These are phyloP conservation scores for Lobophora halterata DNA, from an alignment of 2,888 invertebrate species.

Conservation along the genomic window DNA sequence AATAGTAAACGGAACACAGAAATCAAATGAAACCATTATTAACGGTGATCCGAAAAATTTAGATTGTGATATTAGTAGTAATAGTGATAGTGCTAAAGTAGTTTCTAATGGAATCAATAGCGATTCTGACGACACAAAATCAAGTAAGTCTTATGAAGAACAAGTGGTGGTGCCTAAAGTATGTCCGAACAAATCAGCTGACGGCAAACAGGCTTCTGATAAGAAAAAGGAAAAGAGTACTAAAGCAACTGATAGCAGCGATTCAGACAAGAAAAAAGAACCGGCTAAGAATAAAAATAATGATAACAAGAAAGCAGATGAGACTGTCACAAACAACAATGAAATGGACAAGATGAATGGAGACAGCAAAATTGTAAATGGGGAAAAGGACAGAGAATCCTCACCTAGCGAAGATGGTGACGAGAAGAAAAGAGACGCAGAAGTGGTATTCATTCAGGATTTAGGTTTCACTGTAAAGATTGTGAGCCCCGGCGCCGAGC, in stretches of 20 bases:
- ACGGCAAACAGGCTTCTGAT: constrained; percentile 50
- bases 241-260: constrained; percentile 52
- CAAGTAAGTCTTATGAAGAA: constrained; percentile 63
- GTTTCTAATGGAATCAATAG: constrained; percentile 73
- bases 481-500: constrained; percentile 93
- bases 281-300: constrained; percentile 42
- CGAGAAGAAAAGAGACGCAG: constrained; percentile 84
- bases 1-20: constrained; percentile 67
- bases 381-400: constrained; percentile 68
- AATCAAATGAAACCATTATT: constrained; percentile 51
- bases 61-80: constrained; percentile 79
- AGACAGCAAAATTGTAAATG: constrained; percentile 59
- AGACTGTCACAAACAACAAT: constrained; percentile 41
- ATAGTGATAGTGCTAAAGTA: constrained; percentile 74
- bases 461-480: constrained; percentile 97
- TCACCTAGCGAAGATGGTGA: constrained; percentile 77
- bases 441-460: constrained; percentile 94
- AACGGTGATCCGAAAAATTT: constrained; percentile 69
- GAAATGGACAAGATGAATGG: constrained; percentile 54
- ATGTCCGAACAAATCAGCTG: constrained; percentile 47
- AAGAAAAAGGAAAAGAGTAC: constrained; percentile 67
- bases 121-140: constrained; percentile 67
- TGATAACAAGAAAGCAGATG: constrained; percentile 50
- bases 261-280: constrained; percentile 56
- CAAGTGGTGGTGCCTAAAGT: constrained; percentile 39